Base-by-base conservation (phyloP, 2,888 invertebrate species). In the Drosophila atripex region DNA sequence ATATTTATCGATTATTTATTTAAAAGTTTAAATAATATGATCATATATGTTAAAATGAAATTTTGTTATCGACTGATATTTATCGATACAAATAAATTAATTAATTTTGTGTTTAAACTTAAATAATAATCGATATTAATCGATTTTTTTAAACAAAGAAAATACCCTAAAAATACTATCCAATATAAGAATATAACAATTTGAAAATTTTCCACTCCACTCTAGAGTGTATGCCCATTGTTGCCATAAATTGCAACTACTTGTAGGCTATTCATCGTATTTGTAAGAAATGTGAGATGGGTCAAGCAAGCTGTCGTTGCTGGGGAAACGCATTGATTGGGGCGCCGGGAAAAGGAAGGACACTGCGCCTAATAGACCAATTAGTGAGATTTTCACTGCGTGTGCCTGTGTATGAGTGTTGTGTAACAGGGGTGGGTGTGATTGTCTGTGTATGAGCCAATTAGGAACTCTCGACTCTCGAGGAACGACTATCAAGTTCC, bases 271-370 rank as follows among this genome's bases (percentile, higher is more conserved):
- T 6, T 28, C 11, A 21, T 30, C 1, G n/a, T 1, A 30, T 50
- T 54, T 54, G 38, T n/a, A 38, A 32, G 23, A 21, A 58, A 57
- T 23, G 28, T 18, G 35, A 21, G 39, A 21, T n/a, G 39, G 21
- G 23, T 54, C 43, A 18, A 25, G 39, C 7, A 32, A 59, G 41
- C 35, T n/a, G 49, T 25, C 11, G 79, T 77, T 71, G 66, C 57
- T 66, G 75, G 77, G 61, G 76, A 28, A 72, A 65, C 61, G 61
- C 75, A 54, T 64, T 71, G 74, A 80, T 77, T 71, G 65, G 43
- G 47, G 9, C 4, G 35, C 25, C 30, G 43, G 43, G 23, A 50
- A 28, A 58, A 32, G 43, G 8, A 35, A 9, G 18, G 21, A 23
- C 18, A 49, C 30, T 47, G 32, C 59, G 28, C 43, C 43, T 45